These are phyloP conservation scores for Balanococcus diminutus DNA, from an alignment of 2,888 invertebrate species.

Conservation along the genomic window DNA sequence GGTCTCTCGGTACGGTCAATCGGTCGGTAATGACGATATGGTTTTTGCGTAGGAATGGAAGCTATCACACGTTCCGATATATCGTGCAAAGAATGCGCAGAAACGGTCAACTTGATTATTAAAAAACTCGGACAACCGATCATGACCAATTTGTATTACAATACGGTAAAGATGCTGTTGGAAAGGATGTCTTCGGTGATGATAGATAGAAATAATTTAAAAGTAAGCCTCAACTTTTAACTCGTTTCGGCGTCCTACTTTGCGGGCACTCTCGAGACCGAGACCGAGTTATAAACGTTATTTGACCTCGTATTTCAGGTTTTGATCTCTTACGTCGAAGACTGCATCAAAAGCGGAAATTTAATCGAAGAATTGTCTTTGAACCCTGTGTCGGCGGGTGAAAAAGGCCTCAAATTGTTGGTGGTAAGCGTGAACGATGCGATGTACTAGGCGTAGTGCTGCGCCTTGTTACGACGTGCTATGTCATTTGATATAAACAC, in stretches of 20 bases:
- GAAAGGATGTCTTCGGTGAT: conserved; percentile 95
- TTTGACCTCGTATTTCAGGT: conserved; percentile 60
- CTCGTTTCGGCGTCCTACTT: neutral
- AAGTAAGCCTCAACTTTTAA: conserved; percentile 63
- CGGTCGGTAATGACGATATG: too few species aligned
- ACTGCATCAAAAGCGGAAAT: conserved; percentile 74
- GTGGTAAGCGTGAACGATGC: conserved; percentile 66
- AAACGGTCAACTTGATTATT: conserved; percentile 74
- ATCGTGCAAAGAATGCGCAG: conserved; percentile 93
- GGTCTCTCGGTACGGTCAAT: too few species aligned
- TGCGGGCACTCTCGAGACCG: neutral
- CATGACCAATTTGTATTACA: conserved; percentile 94
- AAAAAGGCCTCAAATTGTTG: conserved; percentile 85
- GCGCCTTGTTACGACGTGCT: too few species aligned
- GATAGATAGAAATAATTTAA: conserved; percentile 89
- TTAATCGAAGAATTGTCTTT: conserved; percentile 78
- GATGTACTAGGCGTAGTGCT: neutral
- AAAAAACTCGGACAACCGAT: conserved; percentile 93
- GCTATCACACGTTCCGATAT: conserved; percentile 86
- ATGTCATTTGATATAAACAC: too few species aligned
- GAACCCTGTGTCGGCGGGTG: conserved; percentile 80
- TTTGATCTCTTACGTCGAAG: conserved; percentile 70
- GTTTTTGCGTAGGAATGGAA: conserved; percentile 85
- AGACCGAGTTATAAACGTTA: neutral
- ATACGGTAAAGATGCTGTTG: conserved; percentile 91